Base-by-base conservation (phyloP, 30 jellyfish, hydroid and myxozoan species). In the Catostylus mosaicus region DNA sequence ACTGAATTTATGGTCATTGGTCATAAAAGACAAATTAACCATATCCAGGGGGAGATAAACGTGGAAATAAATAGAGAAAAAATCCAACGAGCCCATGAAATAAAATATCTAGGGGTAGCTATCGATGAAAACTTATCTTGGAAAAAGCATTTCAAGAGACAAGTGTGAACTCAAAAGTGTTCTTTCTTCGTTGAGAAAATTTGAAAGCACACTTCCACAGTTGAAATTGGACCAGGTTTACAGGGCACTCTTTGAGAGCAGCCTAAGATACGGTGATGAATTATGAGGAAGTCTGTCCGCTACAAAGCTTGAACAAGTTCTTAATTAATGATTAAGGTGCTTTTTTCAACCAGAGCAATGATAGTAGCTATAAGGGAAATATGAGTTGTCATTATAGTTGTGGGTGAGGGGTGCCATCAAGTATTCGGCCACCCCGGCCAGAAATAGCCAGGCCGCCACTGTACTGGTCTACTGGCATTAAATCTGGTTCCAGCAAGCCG, bases 191-290 rank as follows among this genome's bases (percentile, higher is more conserved):
- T 33, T 34, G 64, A 37, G 80, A 35, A 33, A 68, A 32, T 63
- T 68, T 16, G 37, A 33, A 40, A 47, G 47, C 26, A 72, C 27
- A 22, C 74, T 61, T 6, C 74, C 74, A 8, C 74, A 61, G 74
- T 29, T 34, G 74, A 61, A 61, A 27, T 61, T 61, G 74, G 74
- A 61, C 74, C 74, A 61, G 74, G 74, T 61, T 61, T 61, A 61
- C 74, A 61, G 74, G 74, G 74, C 74, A 61, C 74, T 61, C 27
- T 61, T 61, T 34, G 74, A 61, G 74, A 61, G 74, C 74, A 37
- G 27, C 27, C 74, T 61, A 61, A 26, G 74, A 19, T 61, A 61
- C 43, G 74, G 74, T 61, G 74, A 61, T 61, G 43, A 61, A 61
- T 61, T 61, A 20, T 61, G 74, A 43, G 74, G 74, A 8, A 61